These are phyloP conservation scores for Neoarius graeffei DNA, from an alignment of 2,113 vertebrate species.

Conservation along the genomic window DNA sequence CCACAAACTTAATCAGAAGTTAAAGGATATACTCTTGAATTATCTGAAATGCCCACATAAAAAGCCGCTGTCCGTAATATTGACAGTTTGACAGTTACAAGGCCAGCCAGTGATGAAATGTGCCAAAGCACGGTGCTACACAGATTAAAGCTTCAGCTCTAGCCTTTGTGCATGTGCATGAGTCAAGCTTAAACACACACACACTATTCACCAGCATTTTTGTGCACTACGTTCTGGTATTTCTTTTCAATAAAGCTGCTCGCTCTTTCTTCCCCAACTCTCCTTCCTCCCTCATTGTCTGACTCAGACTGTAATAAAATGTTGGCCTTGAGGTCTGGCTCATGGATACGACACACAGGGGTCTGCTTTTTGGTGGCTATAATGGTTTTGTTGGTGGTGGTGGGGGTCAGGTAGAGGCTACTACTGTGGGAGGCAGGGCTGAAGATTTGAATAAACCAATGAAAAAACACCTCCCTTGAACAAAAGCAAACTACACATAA, in stretches of 20 bases:
- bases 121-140: not conserved
- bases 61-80: constrained; percentile 4
- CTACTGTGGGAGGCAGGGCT: constrained; percentile 23
- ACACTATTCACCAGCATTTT: not conserved
- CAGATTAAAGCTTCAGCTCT: constrained; percentile 33
- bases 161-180: not conserved
- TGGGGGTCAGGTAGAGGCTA: constrained; percentile 9
- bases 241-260: constrained; percentile 37
- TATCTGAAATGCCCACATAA: not conserved
- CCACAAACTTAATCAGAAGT: not conserved
- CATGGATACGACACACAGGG: constrained; percentile 5
- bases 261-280: not conserved
- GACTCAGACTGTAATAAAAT: constrained; percentile 64
- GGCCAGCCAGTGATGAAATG: constrained; percentile 30
- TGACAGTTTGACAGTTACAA: constrained; percentile 34
- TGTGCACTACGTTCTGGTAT: constrained; percentile 17
- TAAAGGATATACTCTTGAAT: no score
- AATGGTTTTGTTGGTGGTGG: not conserved
- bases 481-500: constrained; percentile 63
- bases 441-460: constrained; percentile 62
- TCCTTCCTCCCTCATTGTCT: constrained; percentile 27
- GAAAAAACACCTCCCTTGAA: constrained; percentile 59
- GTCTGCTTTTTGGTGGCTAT: not conserved
- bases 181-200: not conserved
- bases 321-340: constrained; percentile 61